These are phyloP conservation scores for Pherbina coryleti DNA, from an alignment of 2,888 invertebrate genomes.

Conservation along the genomic window DNA sequence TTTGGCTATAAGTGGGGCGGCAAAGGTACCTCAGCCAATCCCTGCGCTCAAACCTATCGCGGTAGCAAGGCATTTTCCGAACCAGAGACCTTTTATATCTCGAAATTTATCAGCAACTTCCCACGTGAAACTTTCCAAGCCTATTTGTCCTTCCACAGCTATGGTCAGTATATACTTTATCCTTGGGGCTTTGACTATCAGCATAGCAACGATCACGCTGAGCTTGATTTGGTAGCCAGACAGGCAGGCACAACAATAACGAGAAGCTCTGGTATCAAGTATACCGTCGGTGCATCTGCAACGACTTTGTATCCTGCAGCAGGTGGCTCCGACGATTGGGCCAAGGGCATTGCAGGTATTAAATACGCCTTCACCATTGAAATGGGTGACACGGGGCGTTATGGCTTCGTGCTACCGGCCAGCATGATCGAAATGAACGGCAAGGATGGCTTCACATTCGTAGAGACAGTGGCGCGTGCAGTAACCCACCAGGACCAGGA, in stretches of 20 bases:
- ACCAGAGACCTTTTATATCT: slow-evolving; percentile 82
- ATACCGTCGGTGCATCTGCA: slow-evolving; percentile 83
- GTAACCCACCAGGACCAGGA: slow-evolving; percentile 62
- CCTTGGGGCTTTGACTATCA: slow-evolving; percentile 88
- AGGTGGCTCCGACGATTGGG: slow-evolving; percentile 93
- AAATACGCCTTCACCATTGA: slow-evolving; percentile 93
- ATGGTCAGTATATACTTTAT: slow-evolving; percentile 86
- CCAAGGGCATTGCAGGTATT: slow-evolving; percentile 83
- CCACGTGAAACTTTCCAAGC: slow-evolving; percentile 75
- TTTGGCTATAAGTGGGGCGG: slow-evolving; percentile 92
- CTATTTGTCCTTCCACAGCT: slow-evolving; percentile 85
- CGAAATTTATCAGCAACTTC: slow-evolving; percentile 71
- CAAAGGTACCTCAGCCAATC: slow-evolving; percentile 84
- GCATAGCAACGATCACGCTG: slow-evolving; percentile 78
- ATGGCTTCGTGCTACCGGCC: slow-evolving; percentile 90
- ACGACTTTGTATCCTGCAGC: slow-evolving; percentile 83
- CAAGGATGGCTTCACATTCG: slow-evolving; percentile 80
- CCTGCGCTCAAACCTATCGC: slow-evolving; percentile 85
- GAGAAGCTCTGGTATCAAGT: slow-evolving; percentile 71
- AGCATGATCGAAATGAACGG: slow-evolving; percentile 81
- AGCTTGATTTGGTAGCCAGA: slow-evolving; percentile 79
- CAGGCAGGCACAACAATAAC: slow-evolving; percentile 74
- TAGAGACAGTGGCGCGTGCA: slow-evolving; percentile 75
- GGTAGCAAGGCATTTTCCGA: slow-evolving; percentile 88
- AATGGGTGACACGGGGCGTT: slow-evolving; percentile 84